These are phyloP conservation scores for Margarornis squamiger DNA, from an alignment of 2,797 vertebrate genomes.

Conservation along the genomic window DNA sequence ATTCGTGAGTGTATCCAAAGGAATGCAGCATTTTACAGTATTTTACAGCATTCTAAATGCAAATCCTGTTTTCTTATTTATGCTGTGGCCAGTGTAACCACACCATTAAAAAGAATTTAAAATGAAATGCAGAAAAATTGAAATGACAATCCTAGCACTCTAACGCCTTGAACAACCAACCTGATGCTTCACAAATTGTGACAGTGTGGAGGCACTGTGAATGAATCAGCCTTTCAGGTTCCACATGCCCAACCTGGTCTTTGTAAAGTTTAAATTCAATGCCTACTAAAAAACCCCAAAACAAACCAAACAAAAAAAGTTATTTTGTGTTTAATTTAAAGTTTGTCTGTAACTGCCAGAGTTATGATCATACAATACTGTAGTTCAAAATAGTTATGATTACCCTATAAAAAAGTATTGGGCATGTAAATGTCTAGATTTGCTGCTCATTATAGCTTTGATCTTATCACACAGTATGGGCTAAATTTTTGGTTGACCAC, in stretches of 20 bases:
- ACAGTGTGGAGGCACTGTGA: neutral
- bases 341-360: conserved; percentile 7
- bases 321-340: conserved; percentile 40
- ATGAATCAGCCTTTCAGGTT: neutral
- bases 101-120: conserved; percentile 54
- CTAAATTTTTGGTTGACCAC: neutral
- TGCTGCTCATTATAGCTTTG: conserved; percentile 12
- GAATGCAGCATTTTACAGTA: conserved; percentile 27
- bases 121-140: conserved; percentile 46
- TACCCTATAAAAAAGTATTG: conserved; percentile 32
- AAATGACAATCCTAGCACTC: conserved; percentile 33
- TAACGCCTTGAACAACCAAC: neutral
- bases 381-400: conserved; percentile 32
- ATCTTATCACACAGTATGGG: neutral
- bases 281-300: neutral
- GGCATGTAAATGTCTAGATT: conserved; percentile 17
- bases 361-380: neutral
- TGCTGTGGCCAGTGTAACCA: conserved; percentile 21
- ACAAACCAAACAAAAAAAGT: neutral
- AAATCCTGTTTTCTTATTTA: conserved; percentile 71
- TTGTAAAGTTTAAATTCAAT: conserved; percentile 31
- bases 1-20: conserved; percentile 55
- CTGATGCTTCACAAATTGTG: neutral
- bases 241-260: neutral
- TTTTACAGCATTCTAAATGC: conserved; percentile 73